Evolutionary conservation across 2,797 vertebrate genomes (phyloP).

Genomic region (Mus spretus): DNA sequence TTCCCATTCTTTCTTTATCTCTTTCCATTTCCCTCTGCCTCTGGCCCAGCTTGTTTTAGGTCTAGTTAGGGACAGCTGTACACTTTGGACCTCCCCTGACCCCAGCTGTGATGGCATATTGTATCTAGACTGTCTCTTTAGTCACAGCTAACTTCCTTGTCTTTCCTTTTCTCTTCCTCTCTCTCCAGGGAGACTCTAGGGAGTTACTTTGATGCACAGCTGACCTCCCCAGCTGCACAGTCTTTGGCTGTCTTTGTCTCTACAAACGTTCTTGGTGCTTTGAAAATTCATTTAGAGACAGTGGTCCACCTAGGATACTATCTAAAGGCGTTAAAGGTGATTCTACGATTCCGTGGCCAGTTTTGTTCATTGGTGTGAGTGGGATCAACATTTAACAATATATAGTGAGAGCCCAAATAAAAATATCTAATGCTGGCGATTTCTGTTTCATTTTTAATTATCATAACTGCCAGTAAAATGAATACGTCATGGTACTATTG

Average conservation of each 20-base stretch:
- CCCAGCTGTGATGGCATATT: slow-evolving; percentile 17
- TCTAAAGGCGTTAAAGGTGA: slow-evolving; percentile 64
- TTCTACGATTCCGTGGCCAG: neutral
- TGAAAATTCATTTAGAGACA: slow-evolving; percentile 82
- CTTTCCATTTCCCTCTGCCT: slow-evolving; percentile 41
- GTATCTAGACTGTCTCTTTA: neutral
- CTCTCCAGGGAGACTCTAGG: slow-evolving; percentile 73
- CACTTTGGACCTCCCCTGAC: slow-evolving; percentile 49
- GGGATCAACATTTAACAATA: slow-evolving; percentile 43
- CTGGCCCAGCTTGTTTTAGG: slow-evolving; percentile 38
- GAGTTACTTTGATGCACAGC: slow-evolving; percentile 76
- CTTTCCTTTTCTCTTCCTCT: slow-evolving; percentile 79
- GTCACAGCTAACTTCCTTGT: slow-evolving; percentile 53
- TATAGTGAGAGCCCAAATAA: slow-evolving; percentile 40
- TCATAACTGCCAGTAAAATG: slow-evolving; percentile 25
- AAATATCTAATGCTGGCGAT: neutral
- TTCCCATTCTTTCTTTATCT: slow-evolving; percentile 57
- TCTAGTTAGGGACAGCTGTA: slow-evolving; percentile 69
- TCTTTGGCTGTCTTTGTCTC: slow-evolving; percentile 81
- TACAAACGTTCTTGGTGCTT: slow-evolving; percentile 82
- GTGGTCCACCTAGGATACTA: slow-evolving; percentile 79
- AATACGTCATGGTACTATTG: neutral
- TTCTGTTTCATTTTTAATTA: slow-evolving; percentile 55
- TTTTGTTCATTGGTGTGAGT: slow-evolving; percentile 32
- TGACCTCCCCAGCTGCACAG: slow-evolving; percentile 78